phyloP scores from a whole-genome alignment of 2,797 vertebrate species.

The Myripristis jacobus region DNA sequence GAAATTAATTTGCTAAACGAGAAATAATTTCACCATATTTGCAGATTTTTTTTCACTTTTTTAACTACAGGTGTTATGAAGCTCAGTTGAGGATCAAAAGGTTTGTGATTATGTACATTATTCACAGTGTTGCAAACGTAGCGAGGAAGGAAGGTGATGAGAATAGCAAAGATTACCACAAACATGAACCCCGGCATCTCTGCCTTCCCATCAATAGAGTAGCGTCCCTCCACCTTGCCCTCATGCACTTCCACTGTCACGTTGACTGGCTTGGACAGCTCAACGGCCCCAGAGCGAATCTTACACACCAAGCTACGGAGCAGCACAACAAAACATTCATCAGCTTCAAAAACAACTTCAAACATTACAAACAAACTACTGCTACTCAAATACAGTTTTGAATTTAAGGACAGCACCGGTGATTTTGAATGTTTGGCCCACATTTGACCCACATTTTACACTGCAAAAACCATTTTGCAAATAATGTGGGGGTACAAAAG shows the following conservation, averaged over 20 bases:
- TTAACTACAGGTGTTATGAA: too few relatives aligned
- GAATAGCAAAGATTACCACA: slow-evolving; percentile 81
- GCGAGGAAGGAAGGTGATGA: not conserved
- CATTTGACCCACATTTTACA: too few relatives aligned
- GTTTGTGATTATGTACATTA: not conserved
- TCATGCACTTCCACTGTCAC: slow-evolving; percentile 87
- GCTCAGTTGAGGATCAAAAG: not conserved
- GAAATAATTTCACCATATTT: not conserved
- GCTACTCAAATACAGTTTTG: not conserved
- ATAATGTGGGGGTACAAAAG: too few relatives aligned
- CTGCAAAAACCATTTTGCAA: too few relatives aligned
- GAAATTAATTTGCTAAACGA: not conserved
- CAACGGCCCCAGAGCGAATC: slow-evolving; percentile 78
- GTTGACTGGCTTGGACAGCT: slow-evolving; percentile 72
- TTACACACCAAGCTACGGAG: slow-evolving; percentile 87
- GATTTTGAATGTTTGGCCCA: too few relatives aligned
- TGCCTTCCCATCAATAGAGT: slow-evolving; percentile 85
- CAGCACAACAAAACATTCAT: slow-evolving; percentile 35
- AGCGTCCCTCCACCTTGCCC: slow-evolving; percentile 77
- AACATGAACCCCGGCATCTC: slow-evolving; percentile 87
- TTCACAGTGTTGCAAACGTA: not conserved
- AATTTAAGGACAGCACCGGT: too few relatives aligned
- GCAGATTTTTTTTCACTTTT: too few relatives aligned
- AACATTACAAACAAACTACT: not conserved
- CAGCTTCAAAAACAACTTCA: too few relatives aligned